These are phyloP conservation scores for Nerophis ophidion DNA, from an alignment of 2,113 vertebrate species.

Conservation along the genomic window DNA sequence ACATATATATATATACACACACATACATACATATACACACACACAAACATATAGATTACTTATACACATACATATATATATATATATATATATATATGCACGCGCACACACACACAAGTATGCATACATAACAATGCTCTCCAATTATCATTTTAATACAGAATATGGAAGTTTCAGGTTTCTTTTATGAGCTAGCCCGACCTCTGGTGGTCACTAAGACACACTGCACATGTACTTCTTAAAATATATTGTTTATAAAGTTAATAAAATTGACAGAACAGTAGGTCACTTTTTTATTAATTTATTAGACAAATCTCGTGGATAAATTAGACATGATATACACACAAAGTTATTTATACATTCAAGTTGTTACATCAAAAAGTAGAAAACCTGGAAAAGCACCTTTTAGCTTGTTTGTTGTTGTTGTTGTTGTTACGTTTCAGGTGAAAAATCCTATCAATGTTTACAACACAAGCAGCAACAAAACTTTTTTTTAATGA, in stretches of 20 bases:
- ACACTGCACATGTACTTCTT: not conserved
- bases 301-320: slow-evolving; percentile 54
- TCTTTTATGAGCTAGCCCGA: slow-evolving; percentile 16
- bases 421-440: not conserved
- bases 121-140: no score
- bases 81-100: no score
- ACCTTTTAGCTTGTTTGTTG: slow-evolving; percentile 14
- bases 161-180: no score
- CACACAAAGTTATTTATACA: slow-evolving; percentile 40
- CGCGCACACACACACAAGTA: no score
- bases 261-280: not conserved
- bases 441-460: not conserved
- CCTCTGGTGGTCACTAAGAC: slow-evolving; percentile 39
- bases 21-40: no score
- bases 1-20: no score
- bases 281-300: slow-evolving; percentile 11
- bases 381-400: slow-evolving; percentile 34
- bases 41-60: no score
- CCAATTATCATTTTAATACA: no score
- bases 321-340: slow-evolving; percentile 44
- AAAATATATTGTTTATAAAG: not conserved
- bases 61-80: no score
- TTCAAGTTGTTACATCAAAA: slow-evolving; percentile 28
- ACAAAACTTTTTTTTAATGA: no score
- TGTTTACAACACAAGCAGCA: no score